Base-by-base conservation (phyloP, 1,140 invertebrate species). In the Scaptomyza pallida region DNA sequence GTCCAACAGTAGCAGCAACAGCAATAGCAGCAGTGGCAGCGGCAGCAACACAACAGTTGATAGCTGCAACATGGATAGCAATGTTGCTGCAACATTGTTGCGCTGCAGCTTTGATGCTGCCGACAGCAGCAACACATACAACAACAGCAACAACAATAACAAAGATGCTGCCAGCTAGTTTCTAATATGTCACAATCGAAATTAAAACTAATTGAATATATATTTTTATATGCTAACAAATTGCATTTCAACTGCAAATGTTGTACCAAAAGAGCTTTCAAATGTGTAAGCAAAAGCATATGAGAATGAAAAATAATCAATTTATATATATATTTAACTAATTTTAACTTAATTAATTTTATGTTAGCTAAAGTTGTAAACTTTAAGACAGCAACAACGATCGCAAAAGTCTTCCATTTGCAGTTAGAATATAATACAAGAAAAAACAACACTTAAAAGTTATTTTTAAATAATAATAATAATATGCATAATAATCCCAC, bases 361-460 rank as follows among this genome's bases (percentile, higher is more conserved):
- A 73, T 67, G 17, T 43, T 64, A 77, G 77, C 70, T 81, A 72
- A 88, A 86, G 77, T 86, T 85, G 67, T 67, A 52, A 83, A 78
- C 74, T 74, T 63, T 82, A 74, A 63, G 56, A 43, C 1, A 52
- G 54, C 72, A 86, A 68, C 81, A 86, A 86, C 45, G 75, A 86
- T 86, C 82, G 82, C 82, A 88, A 71, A 79, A 88, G 82, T 86
- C 82, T 86, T 86, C 82, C 82, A 86, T 75, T 80, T 88, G 82
- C 77, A 59, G 23, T 15, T 12, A 43, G 37, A 15, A 16, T 16
- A 5, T 30, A 35, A 5, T 26, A 37, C 33, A 13, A 15, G 19
- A n/a, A 55, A 30, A 63, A 16, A 19, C 5, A 5, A 21, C 44
- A 59, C 41, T 61, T 63, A 56, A 62, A n/a, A 48, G 21, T 44